Conservation (phyloP, 2,797 vertebrate species). For the Sternotherus odoratus region DNA sequence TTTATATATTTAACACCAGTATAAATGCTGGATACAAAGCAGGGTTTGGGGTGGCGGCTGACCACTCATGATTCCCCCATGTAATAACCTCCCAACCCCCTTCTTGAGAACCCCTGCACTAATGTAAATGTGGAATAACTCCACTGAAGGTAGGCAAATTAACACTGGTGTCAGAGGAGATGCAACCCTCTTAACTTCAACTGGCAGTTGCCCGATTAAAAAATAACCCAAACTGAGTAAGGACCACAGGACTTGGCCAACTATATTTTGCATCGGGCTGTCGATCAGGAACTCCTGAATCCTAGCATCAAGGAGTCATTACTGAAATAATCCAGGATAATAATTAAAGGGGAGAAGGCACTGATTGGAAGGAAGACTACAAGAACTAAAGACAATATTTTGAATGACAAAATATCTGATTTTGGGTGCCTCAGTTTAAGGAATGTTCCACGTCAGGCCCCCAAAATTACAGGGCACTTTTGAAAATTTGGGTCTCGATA, state of each 20-base stretch:
- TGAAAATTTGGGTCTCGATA: neutral
- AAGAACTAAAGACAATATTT: neutral
- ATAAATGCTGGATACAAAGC: no score
- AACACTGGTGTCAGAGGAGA: neutral
- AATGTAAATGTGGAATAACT: slow-evolving; percentile 4
- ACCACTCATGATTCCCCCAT: no score
- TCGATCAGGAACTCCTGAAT: neutral
- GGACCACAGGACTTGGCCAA: neutral
- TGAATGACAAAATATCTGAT: neutral
- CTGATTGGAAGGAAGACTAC: neutral
- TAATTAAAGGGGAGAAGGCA: neutral
- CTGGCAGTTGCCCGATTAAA: neutral
- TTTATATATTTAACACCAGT: no score
- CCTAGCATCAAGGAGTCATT: accelerated
- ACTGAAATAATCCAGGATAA: neutral
- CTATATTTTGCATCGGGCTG: neutral
- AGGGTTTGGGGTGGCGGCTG: no score
- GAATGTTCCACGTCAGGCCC: neutral
- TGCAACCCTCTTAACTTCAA: neutral
- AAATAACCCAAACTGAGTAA: neutral
- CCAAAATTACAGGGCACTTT: neutral
- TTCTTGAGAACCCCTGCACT: no score
- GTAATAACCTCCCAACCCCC: no score
- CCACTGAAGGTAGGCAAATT: slow-evolving; percentile 1
- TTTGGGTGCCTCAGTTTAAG: neutral